Evolutionary conservation across 2,113 vertebrate species (phyloP).

Genomic region (Halichoeres trimaculatus): DNA sequence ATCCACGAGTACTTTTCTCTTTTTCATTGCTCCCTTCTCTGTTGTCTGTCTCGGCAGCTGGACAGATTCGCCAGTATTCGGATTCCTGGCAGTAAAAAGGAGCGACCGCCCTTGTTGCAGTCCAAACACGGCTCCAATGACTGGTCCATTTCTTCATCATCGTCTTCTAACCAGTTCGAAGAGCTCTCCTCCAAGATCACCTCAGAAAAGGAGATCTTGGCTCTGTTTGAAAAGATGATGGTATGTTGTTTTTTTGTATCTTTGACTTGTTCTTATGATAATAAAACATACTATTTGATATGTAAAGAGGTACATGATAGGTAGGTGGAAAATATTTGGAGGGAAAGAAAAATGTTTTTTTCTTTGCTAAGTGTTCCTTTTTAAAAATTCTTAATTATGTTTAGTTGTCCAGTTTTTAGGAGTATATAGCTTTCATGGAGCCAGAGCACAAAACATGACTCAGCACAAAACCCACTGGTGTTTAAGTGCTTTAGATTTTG

Average conservation of each 20-base stretch:
- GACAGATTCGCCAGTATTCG: slow-evolving; percentile 92
- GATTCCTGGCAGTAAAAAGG: slow-evolving; percentile 90
- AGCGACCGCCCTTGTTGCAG: slow-evolving; percentile 82
- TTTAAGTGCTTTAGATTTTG: background rate
- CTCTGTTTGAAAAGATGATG: slow-evolving; percentile 97
- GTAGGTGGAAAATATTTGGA: no score
- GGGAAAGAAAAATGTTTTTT: no score
- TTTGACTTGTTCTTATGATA: background rate
- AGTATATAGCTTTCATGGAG: background rate
- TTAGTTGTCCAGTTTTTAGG: background rate
- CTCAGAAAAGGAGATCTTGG: slow-evolving; percentile 88
- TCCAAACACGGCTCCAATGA: slow-evolving; percentile 80
- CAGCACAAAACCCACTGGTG: background rate
- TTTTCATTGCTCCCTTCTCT: slow-evolving; percentile 39
- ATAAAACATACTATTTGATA: no score
- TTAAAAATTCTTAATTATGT: no score
- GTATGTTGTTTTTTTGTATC: slow-evolving; percentile 72
- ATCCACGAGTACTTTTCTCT: background rate
- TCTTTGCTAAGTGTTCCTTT: no score
- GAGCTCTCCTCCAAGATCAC: slow-evolving; percentile 85
- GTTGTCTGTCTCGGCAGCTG: slow-evolving; percentile 81
- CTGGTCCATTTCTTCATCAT: slow-evolving; percentile 70
- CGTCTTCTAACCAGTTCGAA: slow-evolving; percentile 77
- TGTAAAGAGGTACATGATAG: no score
- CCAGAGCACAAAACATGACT: background rate